Conservation (phyloP, 2,888 invertebrate species). For the Agelastica alni region DNA sequence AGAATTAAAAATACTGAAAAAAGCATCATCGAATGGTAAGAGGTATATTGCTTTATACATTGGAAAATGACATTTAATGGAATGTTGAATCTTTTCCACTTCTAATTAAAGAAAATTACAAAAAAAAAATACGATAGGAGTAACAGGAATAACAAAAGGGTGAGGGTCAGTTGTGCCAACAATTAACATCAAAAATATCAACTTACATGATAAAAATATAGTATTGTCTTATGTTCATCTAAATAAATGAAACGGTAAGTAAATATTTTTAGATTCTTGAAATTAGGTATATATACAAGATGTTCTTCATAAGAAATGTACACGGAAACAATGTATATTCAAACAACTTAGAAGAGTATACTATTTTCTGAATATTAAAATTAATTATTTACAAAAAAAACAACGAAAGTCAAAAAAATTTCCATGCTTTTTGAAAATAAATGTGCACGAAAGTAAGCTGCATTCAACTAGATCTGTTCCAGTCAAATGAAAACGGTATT, state of each 20-base stretch:
- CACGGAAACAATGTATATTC: too few species aligned
- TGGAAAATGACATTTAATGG: constrained; percentile 45
- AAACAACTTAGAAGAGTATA: too few species aligned
- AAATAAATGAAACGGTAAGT: constrained; percentile 29
- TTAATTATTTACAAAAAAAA: too few species aligned
- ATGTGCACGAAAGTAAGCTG: too few species aligned
- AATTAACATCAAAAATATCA: constrained; percentile 33
- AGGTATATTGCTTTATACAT: constrained; percentile 47
- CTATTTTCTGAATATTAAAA: too few species aligned
- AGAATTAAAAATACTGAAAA: constrained; percentile 36
- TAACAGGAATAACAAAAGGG: neutral
- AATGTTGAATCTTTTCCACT: constrained; percentile 43
- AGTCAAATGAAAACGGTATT: too few species aligned
- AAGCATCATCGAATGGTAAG: constrained; percentile 39
- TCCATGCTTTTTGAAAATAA: too few species aligned
- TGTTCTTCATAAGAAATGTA: too few species aligned
- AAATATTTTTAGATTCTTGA: constrained; percentile 24
- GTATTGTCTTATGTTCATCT: constrained; percentile 39
- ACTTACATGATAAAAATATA: constrained; percentile 35
- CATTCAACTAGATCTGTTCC: too few species aligned
- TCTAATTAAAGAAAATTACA: constrained; percentile 24
- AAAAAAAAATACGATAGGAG: constrained; percentile 15
- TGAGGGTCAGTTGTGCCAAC: constrained; percentile 31
- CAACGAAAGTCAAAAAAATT: too few species aligned
- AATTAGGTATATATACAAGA: constrained; percentile 21